These are phyloP conservation scores for Physella acuta DNA, from an alignment of 1,140 invertebrate genomes.

Conservation along the genomic window DNA sequence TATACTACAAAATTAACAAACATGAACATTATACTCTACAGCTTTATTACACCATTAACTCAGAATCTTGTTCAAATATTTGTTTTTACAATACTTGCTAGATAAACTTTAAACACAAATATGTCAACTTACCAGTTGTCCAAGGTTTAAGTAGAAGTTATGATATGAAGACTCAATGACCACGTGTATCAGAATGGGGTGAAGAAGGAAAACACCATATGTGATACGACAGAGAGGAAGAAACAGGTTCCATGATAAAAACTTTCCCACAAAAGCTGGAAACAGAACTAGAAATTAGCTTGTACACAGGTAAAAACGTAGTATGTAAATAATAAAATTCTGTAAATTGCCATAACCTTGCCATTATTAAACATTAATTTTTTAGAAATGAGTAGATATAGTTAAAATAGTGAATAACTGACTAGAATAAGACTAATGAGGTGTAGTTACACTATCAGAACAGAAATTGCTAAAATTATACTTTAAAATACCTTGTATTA, in stretches of 20 bases:
- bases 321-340: no score
- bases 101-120: no score
- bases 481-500: neutral
- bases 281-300: no score
- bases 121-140: conserved; percentile 21
- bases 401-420: no score
- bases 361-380: no score
- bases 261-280: conserved; percentile 36
- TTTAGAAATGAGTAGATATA: no score
- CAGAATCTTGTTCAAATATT: no score
- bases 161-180: conserved; percentile 19
- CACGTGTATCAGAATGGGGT: conserved; percentile 67
- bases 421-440: no score
- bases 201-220: conserved; percentile 43
- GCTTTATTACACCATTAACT: neutral
- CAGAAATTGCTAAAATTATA: neutral
- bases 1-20: neutral
- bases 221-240: conserved; percentile 40
- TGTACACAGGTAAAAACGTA: no score
- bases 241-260: conserved; percentile 38
- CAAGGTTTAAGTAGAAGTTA: conserved; percentile 14
- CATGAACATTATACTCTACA: neutral
- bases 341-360: no score
- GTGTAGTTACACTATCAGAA: neutral
- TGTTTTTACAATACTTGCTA: no score